A percentile compares a stretch with the other conserved stretches of the same genome.
These are phyloP conservation scores for Rhinogobius similis DNA, from an alignment of 2,113 vertebrate species.

Conservation along the genomic window DNA sequence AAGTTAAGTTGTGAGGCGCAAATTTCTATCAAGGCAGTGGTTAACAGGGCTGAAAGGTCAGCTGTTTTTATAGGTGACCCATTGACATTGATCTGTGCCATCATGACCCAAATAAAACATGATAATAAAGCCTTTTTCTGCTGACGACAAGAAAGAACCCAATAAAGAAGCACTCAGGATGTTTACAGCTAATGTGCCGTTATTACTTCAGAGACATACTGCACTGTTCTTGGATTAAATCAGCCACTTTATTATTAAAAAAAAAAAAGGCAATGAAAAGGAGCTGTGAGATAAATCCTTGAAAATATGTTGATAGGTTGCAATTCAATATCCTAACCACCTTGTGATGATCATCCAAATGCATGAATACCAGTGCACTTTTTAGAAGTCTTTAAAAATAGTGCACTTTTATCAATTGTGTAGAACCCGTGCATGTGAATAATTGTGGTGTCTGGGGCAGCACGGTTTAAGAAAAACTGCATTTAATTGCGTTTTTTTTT, in stretches of 20 bases:
- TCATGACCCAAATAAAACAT: conserved; percentile 4
- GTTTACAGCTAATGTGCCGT: background rate
- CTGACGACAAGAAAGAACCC: background rate
- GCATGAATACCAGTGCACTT: too few species aligned
- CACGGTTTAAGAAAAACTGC: too few species aligned
- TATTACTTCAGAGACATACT: background rate
- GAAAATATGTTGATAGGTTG: background rate
- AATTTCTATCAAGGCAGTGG: background rate
- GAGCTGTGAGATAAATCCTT: background rate
- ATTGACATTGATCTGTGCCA: background rate
- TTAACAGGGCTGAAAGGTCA: background rate
- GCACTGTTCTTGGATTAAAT: background rate
- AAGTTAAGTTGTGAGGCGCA: background rate
- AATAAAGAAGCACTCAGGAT: conserved; percentile 5
- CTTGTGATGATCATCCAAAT: too few species aligned
- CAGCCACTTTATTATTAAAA: background rate
- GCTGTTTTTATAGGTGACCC: background rate
- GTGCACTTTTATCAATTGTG: too few species aligned
- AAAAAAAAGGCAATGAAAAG: background rate
- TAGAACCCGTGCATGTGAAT: too few species aligned
- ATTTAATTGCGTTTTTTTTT: too few species aligned
- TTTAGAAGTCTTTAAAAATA: too few species aligned
- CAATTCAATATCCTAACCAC: background rate
- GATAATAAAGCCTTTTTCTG: background rate
- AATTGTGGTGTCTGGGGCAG: too few species aligned